Percentiles rank a stretch among this genome's conserved stretches.
These are phyloP conservation scores for Canis aureus DNA, from an alignment of 2,113 vertebrate genomes.

Conservation along the genomic window DNA sequence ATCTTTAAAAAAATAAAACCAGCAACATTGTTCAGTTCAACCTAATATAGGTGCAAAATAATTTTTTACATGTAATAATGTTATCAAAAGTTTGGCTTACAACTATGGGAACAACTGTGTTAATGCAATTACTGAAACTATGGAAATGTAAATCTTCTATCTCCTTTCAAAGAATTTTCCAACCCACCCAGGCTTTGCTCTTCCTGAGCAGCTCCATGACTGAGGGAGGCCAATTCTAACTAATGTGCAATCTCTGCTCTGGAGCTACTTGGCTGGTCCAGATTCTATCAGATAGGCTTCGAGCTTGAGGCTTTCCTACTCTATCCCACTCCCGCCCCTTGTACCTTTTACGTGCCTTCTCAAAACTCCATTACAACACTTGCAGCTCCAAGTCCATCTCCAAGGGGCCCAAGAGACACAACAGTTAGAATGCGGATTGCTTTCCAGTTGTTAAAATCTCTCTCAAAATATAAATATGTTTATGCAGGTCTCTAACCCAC, in stretches of 20 bases:
- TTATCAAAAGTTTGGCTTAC: background rate
- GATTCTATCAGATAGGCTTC: rapidly evolving
- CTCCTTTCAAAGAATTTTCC: background rate
- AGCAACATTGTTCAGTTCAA: rapidly evolving
- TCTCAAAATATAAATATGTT: background rate
- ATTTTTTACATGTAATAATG: background rate
- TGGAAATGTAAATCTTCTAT: background rate
- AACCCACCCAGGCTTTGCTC: background rate
- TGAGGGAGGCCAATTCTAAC: background rate
- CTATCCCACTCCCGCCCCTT: too few relatives aligned
- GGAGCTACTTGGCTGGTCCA: rapidly evolving
- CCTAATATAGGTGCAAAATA: rapidly evolving
- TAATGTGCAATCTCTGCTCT: background rate
- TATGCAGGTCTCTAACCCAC: rapidly evolving
- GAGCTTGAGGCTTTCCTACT: too few relatives aligned
- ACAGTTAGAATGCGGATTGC: rapidly evolving
- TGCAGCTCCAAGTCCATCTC: background rate
- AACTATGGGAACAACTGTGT: background rate
- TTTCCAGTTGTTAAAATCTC: background rate
- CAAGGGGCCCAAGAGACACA: rapidly evolving
- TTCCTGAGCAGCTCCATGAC: rapidly evolving
- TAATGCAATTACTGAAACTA: background rate
- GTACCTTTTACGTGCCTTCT: background rate
- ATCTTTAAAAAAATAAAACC: too few relatives aligned
- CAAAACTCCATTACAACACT: background rate